Conservation (phyloP, 2,797 vertebrate genomes). For the Myoxocephalus aenaeus region DNA sequence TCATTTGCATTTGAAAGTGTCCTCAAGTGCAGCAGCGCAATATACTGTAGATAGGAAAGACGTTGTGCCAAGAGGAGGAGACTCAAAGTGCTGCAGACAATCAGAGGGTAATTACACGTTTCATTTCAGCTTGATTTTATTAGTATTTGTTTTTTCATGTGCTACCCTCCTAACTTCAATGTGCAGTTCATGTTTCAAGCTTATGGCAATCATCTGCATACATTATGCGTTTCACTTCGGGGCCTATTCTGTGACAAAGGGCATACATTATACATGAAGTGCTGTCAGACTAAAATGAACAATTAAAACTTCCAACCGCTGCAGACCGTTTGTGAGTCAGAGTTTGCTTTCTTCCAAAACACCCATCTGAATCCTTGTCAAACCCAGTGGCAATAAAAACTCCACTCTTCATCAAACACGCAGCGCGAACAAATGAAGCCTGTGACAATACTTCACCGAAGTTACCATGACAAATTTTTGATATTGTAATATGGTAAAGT, state of each 20-base stretch:
- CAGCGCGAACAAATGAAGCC: slow-evolving; percentile 15
- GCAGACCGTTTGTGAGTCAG: slow-evolving; percentile 34
- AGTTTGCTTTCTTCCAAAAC: slow-evolving; percentile 27
- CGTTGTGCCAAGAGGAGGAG: neutral
- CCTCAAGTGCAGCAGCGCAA: slow-evolving; percentile 34
- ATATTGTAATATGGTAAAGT: neutral
- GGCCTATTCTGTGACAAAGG: slow-evolving; percentile 53
- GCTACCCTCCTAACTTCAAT: slow-evolving; percentile 36
- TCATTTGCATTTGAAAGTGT: slow-evolving; percentile 63
- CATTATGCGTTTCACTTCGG: slow-evolving; percentile 59
- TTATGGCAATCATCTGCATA: slow-evolving; percentile 57
- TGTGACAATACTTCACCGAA: neutral
- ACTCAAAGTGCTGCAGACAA: slow-evolving; percentile 19
- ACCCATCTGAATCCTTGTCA: neutral
- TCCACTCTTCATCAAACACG: neutral
- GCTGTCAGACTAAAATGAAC: slow-evolving; percentile 51
- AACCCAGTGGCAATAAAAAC: neutral
- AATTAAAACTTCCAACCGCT: slow-evolving; percentile 51
- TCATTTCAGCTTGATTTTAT: slow-evolving; percentile 57
- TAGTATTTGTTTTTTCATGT: slow-evolving; percentile 54
- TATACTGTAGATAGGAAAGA: slow-evolving; percentile 16
- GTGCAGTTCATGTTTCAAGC: slow-evolving; percentile 40
- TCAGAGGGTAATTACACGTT: slow-evolving; percentile 63
- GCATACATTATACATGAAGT: slow-evolving; percentile 70
- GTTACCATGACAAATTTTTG: neutral